Evolutionary conservation across 2,888 invertebrate species (phyloP).

Genomic region (Zygaena filipendulae): DNA sequence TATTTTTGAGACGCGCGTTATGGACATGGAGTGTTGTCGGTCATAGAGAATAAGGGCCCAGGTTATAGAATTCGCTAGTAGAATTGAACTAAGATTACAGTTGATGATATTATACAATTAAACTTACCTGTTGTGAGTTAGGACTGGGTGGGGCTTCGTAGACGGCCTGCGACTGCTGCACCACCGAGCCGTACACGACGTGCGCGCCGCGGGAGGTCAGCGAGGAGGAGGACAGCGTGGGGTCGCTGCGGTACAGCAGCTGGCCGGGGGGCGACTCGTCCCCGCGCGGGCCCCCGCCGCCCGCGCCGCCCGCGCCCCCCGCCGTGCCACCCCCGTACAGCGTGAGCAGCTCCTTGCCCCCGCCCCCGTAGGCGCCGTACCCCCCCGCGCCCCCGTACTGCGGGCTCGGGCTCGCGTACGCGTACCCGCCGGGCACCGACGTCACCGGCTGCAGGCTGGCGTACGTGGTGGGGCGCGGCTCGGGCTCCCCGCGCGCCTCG

Average conservation of each 20-base stretch:
- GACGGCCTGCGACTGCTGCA: constrained; percentile 48
- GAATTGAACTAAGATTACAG: too few relatives aligned
- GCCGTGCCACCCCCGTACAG: constrained; percentile 18
- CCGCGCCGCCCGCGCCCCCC: constrained; percentile 27
- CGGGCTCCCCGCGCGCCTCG: constrained; percentile 46
- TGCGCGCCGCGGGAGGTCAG: constrained; percentile 59
- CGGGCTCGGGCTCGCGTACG: constrained; percentile 42
- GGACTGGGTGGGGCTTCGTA: constrained; percentile 70
- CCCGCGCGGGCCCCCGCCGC: constrained; percentile 31
- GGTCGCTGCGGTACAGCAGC: constrained; percentile 73
- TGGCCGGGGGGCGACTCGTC: constrained; percentile 67
- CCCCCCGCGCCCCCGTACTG: constrained; percentile 42
- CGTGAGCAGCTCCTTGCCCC: constrained; percentile 14
- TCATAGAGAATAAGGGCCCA: too few relatives aligned
- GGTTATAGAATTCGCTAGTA: too few relatives aligned
- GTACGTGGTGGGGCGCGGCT: constrained; percentile 60
- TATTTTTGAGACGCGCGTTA: too few relatives aligned
- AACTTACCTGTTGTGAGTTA: constrained; percentile 65
- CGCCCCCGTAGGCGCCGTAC: constrained; percentile 22
- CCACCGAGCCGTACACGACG: constrained; percentile 55
- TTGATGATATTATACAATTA: too few relatives aligned
- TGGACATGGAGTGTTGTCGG: too few relatives aligned
- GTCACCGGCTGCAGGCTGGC: constrained; percentile 74
- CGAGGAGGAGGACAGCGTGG: constrained; percentile 74
- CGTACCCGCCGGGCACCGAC: constrained; percentile 51